Conservation (phyloP, 2,797 vertebrate species). For the Sebastes iracundus region DNA sequence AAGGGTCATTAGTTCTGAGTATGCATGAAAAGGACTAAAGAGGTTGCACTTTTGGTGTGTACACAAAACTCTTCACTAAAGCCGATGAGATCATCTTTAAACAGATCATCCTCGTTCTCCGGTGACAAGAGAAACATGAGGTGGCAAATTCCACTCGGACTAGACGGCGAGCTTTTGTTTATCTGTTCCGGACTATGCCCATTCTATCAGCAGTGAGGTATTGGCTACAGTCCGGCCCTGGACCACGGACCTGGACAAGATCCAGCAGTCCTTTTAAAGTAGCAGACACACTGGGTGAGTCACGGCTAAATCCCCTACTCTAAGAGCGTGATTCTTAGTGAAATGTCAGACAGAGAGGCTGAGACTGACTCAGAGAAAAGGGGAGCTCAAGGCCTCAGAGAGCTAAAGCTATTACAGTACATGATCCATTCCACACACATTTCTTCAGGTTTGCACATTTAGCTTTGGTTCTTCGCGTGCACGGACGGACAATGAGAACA, state of each 20-base stretch:
- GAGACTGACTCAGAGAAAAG: background rate
- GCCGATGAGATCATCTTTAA: background rate
- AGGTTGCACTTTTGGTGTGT: background rate
- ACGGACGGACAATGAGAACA: background rate
- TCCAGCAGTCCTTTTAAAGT: slow-evolving; percentile 71
- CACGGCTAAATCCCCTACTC: slow-evolving; percentile 12
- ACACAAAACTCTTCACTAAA: background rate
- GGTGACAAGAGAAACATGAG: slow-evolving; percentile 14
- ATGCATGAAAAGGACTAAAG: background rate
- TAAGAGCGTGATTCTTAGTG: slow-evolving; percentile 10
- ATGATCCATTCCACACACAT: slow-evolving; percentile 3
- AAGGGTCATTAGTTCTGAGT: slow-evolving; percentile 1
- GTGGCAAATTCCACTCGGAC: slow-evolving; percentile 29
- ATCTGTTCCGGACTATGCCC: slow-evolving; percentile 27
- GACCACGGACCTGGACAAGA: slow-evolving; percentile 30
- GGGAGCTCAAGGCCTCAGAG: slow-evolving; percentile 1
- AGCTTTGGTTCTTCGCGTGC: background rate
- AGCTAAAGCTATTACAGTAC: background rate
- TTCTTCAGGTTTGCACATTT: slow-evolving; percentile 7
- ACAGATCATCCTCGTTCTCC: background rate
- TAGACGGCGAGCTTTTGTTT: slow-evolving; percentile 50
- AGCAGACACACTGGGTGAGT: slow-evolving; percentile 29
- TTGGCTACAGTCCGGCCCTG: background rate
- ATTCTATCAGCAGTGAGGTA: slow-evolving; percentile 15
- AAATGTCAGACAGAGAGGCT: slow-evolving; percentile 1